Conservation (phyloP, 2,113 vertebrate genomes). For the Capra hircus region DNA sequence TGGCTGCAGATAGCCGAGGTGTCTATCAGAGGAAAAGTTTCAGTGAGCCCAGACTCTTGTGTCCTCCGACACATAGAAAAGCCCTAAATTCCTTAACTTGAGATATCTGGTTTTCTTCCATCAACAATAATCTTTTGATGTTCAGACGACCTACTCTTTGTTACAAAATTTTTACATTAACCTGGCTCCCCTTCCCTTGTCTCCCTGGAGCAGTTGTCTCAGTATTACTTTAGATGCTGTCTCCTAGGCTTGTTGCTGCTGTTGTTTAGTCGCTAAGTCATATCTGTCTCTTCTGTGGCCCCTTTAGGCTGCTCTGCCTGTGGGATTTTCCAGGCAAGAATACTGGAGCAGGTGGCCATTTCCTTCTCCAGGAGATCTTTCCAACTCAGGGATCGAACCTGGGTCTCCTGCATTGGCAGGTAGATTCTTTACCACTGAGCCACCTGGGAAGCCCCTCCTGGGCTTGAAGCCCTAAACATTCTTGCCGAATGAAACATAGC, state of each 20-base stretch:
- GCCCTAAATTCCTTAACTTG: not conserved
- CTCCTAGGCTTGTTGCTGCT: not conserved
- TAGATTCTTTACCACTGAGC: not conserved
- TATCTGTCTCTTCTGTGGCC: not conserved
- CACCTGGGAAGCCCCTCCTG: not conserved
- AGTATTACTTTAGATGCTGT: not conserved
- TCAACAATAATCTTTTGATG: not conserved
- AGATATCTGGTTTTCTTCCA: not conserved
- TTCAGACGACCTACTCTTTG: not conserved
- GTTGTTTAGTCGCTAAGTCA: not conserved
- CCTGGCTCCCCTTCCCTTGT: not conserved
- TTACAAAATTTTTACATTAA: not conserved
- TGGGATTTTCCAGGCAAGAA: not conserved
- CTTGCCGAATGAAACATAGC: not conserved
- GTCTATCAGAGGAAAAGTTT: not conserved
- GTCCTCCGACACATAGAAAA: not conserved
- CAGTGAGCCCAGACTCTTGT: not conserved
- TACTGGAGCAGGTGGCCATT: not conserved
- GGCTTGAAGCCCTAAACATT: not conserved
- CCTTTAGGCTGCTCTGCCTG: not conserved
- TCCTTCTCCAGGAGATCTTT: not conserved
- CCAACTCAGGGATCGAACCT: not conserved
- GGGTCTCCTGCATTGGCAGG: not conserved
- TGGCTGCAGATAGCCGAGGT: not conserved
- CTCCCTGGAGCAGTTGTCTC: not conserved